phyloP scores from a whole-genome alignment of 2,888 invertebrate genomes.

The Lithophane ornitopus region DNA sequence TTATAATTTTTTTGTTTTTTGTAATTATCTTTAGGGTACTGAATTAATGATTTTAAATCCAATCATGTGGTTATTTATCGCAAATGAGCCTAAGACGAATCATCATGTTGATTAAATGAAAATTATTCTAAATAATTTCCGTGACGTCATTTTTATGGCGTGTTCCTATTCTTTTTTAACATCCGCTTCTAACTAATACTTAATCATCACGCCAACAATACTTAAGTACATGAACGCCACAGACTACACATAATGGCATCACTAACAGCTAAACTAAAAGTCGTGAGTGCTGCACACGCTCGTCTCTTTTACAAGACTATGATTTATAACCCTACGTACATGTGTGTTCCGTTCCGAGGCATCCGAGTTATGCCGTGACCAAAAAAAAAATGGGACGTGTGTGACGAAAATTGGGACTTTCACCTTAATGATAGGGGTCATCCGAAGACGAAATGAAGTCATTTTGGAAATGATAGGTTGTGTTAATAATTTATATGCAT shows the following conservation, averaged over 20 bases:
- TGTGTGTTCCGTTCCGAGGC: neutral
- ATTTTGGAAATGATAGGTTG: conserved; percentile 39
- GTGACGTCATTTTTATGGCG: conserved; percentile 16
- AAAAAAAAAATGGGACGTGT: conserved; percentile 28
- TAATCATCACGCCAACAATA: conserved; percentile 52
- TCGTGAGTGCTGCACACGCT: conserved; percentile 64
- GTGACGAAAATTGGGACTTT: conserved; percentile 54
- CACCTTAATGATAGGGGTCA: conserved; percentile 46
- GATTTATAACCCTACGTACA: conserved; percentile 52
- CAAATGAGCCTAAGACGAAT: neutral
- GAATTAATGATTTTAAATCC: neutral
- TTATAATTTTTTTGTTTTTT: neutral
- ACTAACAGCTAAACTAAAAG: conserved; percentile 45
- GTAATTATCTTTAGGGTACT: neutral
- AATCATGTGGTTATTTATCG: neutral
- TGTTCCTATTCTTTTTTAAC: conserved; percentile 18
- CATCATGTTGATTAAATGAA: neutral
- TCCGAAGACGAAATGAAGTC: conserved; percentile 26
- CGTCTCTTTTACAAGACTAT: conserved; percentile 44
- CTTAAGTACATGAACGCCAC: conserved; percentile 20
- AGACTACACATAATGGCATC: conserved; percentile 52
- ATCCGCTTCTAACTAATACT: conserved; percentile 54
- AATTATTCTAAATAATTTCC: neutral
- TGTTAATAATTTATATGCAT: too few relatives aligned
- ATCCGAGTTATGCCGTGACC: conserved; percentile 21